These are phyloP conservation scores for Diaphora mendica DNA, from an alignment of 2,888 invertebrate species.

Conservation along the genomic window DNA sequence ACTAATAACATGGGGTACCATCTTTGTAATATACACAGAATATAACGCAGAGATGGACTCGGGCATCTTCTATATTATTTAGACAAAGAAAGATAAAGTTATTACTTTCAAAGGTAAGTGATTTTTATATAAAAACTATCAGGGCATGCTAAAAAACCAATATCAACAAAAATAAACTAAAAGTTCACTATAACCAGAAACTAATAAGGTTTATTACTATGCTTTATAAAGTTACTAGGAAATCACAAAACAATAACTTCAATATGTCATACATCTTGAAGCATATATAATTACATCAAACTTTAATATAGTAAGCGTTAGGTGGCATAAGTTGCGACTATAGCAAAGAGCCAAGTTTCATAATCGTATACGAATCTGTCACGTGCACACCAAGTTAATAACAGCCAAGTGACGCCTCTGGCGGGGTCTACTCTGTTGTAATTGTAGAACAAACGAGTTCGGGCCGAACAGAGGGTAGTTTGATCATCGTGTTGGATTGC, in stretches of 20 bases:
- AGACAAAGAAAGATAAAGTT: neutral
- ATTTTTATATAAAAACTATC: no score
- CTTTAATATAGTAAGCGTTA: constrained; percentile 14
- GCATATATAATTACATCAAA: constrained; percentile 15
- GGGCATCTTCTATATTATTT: neutral
- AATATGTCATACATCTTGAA: constrained; percentile 4
- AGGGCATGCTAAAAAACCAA: no score
- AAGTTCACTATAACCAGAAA: neutral
- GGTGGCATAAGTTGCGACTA: constrained; percentile 35
- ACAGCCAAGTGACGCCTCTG: constrained; percentile 52
- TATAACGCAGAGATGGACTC: constrained; percentile 44
- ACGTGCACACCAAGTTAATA: constrained; percentile 59
- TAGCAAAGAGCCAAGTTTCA: constrained; percentile 50
- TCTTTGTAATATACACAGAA: constrained; percentile 64
- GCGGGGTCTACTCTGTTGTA: constrained; percentile 44
- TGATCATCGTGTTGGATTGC: constrained; percentile 18
- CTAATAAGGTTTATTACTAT: neutral
- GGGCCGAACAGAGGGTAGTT: constrained; percentile 18
- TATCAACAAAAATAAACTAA: no score
- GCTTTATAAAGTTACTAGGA: neutral
- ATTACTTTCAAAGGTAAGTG: no score
- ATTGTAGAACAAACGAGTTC: constrained; percentile 45
- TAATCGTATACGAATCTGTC: constrained; percentile 60
- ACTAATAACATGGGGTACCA: constrained; percentile 51
- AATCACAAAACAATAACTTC: constrained; percentile 2